phyloP scores from a whole-genome alignment of 2,888 invertebrate genomes.

The Xylophagus ater region DNA sequence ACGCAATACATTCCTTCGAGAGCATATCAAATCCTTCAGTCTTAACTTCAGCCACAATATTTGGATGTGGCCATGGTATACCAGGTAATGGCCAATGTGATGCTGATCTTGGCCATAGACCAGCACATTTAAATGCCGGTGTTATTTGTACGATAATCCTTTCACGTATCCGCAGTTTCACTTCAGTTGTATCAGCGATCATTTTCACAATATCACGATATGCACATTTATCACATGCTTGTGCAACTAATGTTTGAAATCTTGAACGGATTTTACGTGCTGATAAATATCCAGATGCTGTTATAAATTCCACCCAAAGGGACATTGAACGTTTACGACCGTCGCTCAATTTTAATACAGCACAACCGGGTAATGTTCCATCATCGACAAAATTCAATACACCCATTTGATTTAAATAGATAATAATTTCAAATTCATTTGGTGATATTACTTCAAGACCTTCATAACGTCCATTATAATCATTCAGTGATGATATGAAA shows the following conservation, averaged over 20 bases:
- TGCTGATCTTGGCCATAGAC: constrained; percentile 89
- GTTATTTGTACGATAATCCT: constrained; percentile 90
- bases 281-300: constrained; percentile 88
- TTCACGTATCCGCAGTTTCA: constrained; percentile 80
- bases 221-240: constrained; percentile 87
- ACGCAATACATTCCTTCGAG: constrained; percentile 76
- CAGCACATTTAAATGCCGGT: constrained; percentile 88
- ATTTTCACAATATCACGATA: constrained; percentile 90
- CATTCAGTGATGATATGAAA: constrained; percentile 83
- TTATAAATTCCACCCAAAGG: constrained; percentile 96
- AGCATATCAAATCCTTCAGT: constrained; percentile 91
- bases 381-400: constrained; percentile 98
- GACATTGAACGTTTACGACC: constrained; percentile 96
- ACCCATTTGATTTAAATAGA: constrained; percentile 96
- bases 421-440: constrained; percentile 87
- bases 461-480: constrained; percentile 82
- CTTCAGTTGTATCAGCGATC: constrained; percentile 92
- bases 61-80: constrained; percentile 88
- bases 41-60: constrained; percentile 86
- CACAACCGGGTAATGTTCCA: constrained; percentile 84
- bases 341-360: constrained; percentile 88
- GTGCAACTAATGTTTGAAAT: constrained; percentile 82
- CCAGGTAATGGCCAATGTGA: constrained; percentile 90
- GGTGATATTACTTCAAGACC: constrained; percentile 89
- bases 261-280: constrained; percentile 92